These are phyloP conservation scores for Dendrolimus punctatus DNA, from an alignment of 1,140 invertebrate genomes.

Conservation along the genomic window DNA sequence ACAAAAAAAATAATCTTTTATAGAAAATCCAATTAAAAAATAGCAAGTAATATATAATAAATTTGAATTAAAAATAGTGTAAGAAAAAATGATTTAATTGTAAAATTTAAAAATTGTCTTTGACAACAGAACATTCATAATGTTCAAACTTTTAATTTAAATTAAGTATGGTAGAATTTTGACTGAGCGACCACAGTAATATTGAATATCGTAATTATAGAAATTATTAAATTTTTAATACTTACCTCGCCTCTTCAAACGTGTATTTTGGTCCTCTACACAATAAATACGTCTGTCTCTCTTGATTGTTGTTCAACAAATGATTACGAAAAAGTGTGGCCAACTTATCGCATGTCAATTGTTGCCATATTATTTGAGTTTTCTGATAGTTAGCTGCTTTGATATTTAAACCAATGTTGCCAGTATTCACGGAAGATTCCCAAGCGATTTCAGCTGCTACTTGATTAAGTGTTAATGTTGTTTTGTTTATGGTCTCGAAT, in stretches of 20 bases:
- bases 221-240: background rate
- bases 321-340: slow-evolving; percentile 18
- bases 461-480: slow-evolving; percentile 28
- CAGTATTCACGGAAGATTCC: slow-evolving; percentile 33
- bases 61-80: no score
- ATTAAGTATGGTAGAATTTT: no score
- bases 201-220: background rate
- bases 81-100: no score
- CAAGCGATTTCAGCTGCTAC: slow-evolving; percentile 39
- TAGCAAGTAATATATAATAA: no score
- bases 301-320: slow-evolving; percentile 34
- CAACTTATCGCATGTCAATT: slow-evolving; percentile 27
- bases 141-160: no score
- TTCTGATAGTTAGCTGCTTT: slow-evolving; percentile 28
- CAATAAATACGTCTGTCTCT: slow-evolving; percentile 38
- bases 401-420: slow-evolving; percentile 14
- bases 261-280: slow-evolving; percentile 40
- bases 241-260: slow-evolving; percentile 21
- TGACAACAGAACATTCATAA: no score
- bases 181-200: no score
- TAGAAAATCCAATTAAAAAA: no score
- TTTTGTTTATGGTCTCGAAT: slow-evolving; percentile 36
- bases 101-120: no score
- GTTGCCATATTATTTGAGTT: slow-evolving; percentile 34
- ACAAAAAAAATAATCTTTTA: no score